Evolutionary conservation across 2,113 vertebrate species (phyloP).

Genomic region (Cyprinodon tularosa): DNA sequence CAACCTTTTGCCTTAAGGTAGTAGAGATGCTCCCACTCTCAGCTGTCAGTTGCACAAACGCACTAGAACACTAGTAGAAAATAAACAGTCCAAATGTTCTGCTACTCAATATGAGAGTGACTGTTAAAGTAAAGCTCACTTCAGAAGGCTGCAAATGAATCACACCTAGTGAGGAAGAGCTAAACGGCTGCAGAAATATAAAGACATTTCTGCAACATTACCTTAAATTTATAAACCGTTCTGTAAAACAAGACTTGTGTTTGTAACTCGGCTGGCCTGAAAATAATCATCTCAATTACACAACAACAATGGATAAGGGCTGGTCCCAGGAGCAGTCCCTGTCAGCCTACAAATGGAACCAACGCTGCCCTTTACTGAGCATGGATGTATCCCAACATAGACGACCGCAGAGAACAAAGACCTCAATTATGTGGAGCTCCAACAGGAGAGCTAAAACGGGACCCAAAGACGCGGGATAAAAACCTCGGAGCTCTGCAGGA

Average conservation of each 20-base stretch:
- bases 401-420: constrained; percentile 71
- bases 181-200: neutral
- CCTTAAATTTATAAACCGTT: neutral
- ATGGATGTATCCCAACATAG: constrained; percentile 37
- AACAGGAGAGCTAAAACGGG: constrained; percentile 72
- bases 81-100: constrained; percentile 8
- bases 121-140: constrained; percentile 2
- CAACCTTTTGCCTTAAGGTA: constrained; percentile 35
- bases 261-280: neutral
- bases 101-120: neutral
- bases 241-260: neutral
- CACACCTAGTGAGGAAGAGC: neutral
- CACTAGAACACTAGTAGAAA: neutral
- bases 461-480: constrained; percentile 60
- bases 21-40: constrained; percentile 26
- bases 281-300: constrained; percentile 12
- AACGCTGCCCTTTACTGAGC: constrained; percentile 38
- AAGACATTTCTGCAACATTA: constrained; percentile 1
- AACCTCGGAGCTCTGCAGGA: constrained; percentile 65
- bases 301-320: constrained; percentile 54
- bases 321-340: constrained; percentile 33
- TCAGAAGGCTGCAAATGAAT: neutral
- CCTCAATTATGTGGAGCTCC: constrained; percentile 70
- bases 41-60: neutral
- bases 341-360: constrained; percentile 39